phyloP scores from a whole-genome alignment of 30 jellyfish, hydroid and myxozoan species.

The Aurelia aurita complex sp. Pacific region DNA sequence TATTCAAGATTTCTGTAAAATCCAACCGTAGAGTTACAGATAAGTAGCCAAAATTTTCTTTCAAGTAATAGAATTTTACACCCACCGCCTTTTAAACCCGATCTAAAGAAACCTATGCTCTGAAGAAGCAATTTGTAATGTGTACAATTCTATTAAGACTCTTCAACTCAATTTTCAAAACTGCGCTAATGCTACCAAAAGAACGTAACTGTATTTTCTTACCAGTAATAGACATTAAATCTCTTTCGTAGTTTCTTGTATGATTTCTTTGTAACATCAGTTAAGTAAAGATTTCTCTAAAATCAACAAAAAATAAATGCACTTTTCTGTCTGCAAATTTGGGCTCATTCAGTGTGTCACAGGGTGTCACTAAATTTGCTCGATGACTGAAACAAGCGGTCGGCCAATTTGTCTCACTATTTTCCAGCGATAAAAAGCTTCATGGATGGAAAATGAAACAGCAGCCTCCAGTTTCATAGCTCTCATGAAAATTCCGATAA shows the following conservation, averaged over 20 bases:
- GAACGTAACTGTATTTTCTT: background rate
- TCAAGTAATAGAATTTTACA: background rate
- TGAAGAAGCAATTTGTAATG: no score
- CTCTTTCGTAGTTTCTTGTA: slow-evolving; percentile 81
- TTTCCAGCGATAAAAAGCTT: no score
- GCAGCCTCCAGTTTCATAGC: no score
- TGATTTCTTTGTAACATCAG: slow-evolving; percentile 84
- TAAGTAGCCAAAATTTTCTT: background rate
- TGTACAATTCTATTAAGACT: no score
- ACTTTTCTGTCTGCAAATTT: no score
- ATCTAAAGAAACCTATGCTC: background rate
- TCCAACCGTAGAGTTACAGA: background rate
- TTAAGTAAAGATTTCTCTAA: slow-evolving; percentile 65
- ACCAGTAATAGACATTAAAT: slow-evolving; percentile 90
- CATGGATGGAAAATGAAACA: no score
- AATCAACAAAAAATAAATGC: background rate
- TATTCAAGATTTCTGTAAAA: no score
- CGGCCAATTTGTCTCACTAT: no score
- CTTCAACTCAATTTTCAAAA: background rate
- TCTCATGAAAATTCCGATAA: no score
- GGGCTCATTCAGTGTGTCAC: no score
- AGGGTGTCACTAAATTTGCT: no score
- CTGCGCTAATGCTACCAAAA: background rate
- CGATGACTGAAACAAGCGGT: no score
- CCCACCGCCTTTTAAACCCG: background rate